Conservation (phyloP, 2,113 vertebrate species). For the Benitochromis conjunctus region DNA sequence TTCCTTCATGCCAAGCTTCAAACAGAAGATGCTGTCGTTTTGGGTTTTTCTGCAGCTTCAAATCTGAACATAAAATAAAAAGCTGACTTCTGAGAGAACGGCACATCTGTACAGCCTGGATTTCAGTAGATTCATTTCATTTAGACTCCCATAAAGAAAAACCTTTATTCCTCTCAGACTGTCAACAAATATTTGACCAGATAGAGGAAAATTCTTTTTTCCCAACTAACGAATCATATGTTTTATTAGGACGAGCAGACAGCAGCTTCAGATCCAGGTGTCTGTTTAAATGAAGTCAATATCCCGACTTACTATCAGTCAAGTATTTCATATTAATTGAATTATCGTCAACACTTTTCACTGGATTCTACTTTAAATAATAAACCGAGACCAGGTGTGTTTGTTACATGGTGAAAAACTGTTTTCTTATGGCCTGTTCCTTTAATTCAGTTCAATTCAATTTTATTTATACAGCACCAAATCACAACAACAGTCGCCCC, state of each 20-base stretch:
- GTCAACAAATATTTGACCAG: neutral
- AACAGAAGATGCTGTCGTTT: neutral
- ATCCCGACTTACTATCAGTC: neutral
- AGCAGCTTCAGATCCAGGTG: neutral
- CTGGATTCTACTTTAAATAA: neutral
- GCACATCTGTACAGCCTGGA: neutral
- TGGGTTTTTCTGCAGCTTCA: neutral
- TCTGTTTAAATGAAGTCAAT: neutral
- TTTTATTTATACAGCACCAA: neutral
- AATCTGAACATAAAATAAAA: neutral
- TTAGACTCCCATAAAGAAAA: neutral
- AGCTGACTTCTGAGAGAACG: neutral
- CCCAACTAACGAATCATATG: neutral
- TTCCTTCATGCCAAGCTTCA: neutral
- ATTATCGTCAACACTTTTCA: neutral
- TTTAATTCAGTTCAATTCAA: neutral
- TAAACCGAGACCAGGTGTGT: neutral
- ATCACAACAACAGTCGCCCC: neutral
- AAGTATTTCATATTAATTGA: neutral
- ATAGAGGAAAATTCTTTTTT: neutral
- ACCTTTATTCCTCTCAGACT: neutral
- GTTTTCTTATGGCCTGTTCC: neutral
- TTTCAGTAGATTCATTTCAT: neutral
- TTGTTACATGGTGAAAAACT: neutral
- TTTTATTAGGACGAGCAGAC: neutral